Evolutionary conservation across 2,797 vertebrate genomes (phyloP).

Genomic region (Neosilurus mollespiculum): DNA sequence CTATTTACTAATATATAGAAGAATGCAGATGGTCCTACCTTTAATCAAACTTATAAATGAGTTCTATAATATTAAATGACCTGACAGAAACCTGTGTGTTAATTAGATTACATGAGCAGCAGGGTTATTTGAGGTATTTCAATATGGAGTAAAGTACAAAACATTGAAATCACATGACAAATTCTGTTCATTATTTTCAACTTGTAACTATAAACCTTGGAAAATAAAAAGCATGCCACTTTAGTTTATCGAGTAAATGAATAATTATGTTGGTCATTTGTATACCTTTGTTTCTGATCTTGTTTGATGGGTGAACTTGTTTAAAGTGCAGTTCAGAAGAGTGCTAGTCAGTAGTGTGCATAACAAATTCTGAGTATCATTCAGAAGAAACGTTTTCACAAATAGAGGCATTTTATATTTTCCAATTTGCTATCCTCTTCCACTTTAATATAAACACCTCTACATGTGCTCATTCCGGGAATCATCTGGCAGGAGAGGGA

Average conservation of each 20-base stretch:
- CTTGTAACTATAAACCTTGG: not conserved
- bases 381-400: not conserved
- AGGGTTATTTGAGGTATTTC: not conserved
- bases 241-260: not conserved
- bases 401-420: not conserved
- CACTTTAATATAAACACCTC: not conserved
- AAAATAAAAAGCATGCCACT: slow-evolving; percentile 4
- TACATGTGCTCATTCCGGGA: not conserved
- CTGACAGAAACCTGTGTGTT: not conserved
- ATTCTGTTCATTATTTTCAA: not conserved
- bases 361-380: not conserved
- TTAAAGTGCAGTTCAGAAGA: not conserved
- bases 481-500: no score
- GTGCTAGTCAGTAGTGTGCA: not conserved
- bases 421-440: no score
- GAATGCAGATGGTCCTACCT: not conserved
- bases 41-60: slow-evolving; percentile 21
- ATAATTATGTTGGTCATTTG: not conserved
- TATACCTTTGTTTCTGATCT: not conserved
- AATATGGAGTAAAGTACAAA: not conserved
- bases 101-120: not conserved
- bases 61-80: not conserved
- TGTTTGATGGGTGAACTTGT: not conserved
- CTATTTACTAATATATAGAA: slow-evolving; percentile 32
- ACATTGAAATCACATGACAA: not conserved